These are phyloP conservation scores for Halictus quadricinctus DNA, from an alignment of 2,888 invertebrate genomes.

Conservation along the genomic window DNA sequence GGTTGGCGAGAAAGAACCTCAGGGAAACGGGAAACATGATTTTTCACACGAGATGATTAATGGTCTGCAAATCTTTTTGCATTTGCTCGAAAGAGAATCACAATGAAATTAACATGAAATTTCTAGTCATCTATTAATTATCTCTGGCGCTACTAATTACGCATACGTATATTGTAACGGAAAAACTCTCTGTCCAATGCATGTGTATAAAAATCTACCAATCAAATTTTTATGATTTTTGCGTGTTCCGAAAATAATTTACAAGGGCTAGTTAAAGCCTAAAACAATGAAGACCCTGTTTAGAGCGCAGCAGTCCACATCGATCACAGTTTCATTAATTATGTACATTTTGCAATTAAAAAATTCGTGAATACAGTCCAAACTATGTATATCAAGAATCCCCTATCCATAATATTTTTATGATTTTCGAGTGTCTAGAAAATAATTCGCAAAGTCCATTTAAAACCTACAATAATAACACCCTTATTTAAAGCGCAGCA, in stretches of 20 bases:
- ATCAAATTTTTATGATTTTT: background rate
- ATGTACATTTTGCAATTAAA: background rate
- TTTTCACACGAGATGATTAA: background rate
- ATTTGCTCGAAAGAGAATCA: background rate
- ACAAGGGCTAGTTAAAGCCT: background rate
- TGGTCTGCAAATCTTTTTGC: background rate
- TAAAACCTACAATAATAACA: too few species aligned
- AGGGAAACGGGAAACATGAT: background rate
- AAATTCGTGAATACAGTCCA: background rate
- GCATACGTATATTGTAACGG: background rate
- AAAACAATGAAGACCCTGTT: background rate
- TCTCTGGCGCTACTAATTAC: background rate
- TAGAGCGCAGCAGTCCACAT: background rate
- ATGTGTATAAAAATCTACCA: background rate
- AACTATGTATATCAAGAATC: background rate
- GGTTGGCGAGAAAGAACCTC: background rate
- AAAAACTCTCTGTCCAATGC: background rate
- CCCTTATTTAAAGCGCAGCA: background rate
- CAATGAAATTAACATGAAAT: background rate
- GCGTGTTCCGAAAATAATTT: background rate
- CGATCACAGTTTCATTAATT: background rate
- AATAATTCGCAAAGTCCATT: background rate
- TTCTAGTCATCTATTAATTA: background rate
- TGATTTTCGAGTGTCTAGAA: background rate
- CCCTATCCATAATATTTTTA: background rate